A percentile compares a stretch with the other conserved stretches of the same genome.
phyloP scores from a whole-genome alignment of 2,888 invertebrate genomes.

The Dioctria linearis region DNA sequence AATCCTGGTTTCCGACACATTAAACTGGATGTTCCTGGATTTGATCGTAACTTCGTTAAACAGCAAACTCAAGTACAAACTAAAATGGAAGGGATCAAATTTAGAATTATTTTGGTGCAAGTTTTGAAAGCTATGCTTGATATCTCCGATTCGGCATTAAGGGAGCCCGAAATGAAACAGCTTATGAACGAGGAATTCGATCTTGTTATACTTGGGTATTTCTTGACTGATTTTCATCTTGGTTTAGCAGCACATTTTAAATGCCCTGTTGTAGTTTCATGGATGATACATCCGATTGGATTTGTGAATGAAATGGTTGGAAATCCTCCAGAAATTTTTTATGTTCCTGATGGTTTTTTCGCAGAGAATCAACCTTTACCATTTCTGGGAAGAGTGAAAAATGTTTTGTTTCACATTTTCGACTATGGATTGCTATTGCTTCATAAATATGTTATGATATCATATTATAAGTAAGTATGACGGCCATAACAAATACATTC shows the following conservation, averaged over 20 bases:
- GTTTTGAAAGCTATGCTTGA: background rate
- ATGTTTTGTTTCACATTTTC: slow-evolving; percentile 62
- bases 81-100: background rate
- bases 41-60: background rate
- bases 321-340: slow-evolving; percentile 63
- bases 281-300: slow-evolving; percentile 63
- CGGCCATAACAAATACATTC: too few relatives aligned
- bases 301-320: slow-evolving; percentile 64
- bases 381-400: slow-evolving; percentile 62
- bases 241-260: slow-evolving; percentile 67
- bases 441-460: background rate
- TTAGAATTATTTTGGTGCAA: background rate
- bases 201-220: slow-evolving; percentile 65
- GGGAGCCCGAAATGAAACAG: slow-evolving; percentile 60
- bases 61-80: background rate
- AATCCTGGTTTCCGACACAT: background rate
- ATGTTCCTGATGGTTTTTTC: slow-evolving; percentile 62
- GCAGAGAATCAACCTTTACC: slow-evolving; percentile 58
- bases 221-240: slow-evolving; percentile 66
- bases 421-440: slow-evolving; percentile 58
- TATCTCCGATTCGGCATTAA: slow-evolving; percentile 51
- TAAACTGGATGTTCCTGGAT: background rate
- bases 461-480: slow-evolving; percentile 33
- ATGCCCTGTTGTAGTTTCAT: slow-evolving; percentile 64
- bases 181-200: slow-evolving; percentile 64